Evolutionary conservation across 2,797 vertebrate species (phyloP).

Genomic region (Emys orbicularis): DNA sequence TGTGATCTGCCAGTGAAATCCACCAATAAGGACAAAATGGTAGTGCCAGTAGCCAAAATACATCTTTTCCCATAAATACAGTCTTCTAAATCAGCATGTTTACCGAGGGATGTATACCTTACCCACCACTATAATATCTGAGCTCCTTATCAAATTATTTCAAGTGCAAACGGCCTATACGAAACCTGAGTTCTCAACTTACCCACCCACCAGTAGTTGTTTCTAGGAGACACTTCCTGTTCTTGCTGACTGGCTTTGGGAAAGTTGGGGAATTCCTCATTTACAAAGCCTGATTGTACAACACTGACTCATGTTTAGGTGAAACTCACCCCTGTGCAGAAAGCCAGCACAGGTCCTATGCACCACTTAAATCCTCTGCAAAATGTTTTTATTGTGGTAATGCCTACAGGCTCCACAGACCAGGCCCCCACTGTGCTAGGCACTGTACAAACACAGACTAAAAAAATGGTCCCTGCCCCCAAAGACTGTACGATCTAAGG

Average conservation of each 20-base stretch:
- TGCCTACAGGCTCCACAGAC: not conserved
- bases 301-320: not conserved
- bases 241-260: not conserved
- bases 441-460: not conserved
- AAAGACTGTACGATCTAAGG: not conserved
- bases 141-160: not conserved
- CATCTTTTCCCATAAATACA: fast-evolving
- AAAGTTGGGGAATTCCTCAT: not conserved
- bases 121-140: not conserved
- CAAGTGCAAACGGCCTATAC: not conserved
- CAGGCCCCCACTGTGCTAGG: not conserved
- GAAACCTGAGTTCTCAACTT: not conserved
- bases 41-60: not conserved
- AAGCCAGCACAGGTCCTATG: not conserved
- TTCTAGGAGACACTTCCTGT: not conserved
- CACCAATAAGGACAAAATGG: not conserved
- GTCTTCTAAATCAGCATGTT: not conserved
- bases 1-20: fast-evolving
- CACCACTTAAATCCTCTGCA: not conserved
- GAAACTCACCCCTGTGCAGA: not conserved
- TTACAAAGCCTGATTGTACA: not conserved
- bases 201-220: fast-evolving
- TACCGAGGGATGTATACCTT: not conserved
- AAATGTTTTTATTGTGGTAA: not conserved
- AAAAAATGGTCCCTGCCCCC: not conserved